A percentile compares a stretch with the other conserved stretches of the same genome.
Conservation (phyloP, 2,797 vertebrate genomes). For the Streptopelia turtur region DNA sequence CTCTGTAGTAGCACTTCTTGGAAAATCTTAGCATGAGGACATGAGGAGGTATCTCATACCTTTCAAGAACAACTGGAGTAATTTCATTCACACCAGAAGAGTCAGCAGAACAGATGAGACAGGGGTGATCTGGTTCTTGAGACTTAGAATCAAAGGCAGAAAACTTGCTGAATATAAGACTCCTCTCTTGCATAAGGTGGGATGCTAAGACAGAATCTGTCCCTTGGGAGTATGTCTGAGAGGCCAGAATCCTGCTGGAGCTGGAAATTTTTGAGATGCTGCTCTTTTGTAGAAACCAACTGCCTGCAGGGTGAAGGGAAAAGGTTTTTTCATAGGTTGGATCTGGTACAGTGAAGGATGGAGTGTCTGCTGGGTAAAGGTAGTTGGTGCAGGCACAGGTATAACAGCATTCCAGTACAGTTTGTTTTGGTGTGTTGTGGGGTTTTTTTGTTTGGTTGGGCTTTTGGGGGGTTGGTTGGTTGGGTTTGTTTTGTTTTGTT, state of each 20-base stretch:
- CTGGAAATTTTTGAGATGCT: not conserved
- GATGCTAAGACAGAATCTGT: not conserved
- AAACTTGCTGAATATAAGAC: not conserved
- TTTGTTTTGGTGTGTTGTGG: too few relatives aligned
- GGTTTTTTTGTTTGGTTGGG: too few relatives aligned
- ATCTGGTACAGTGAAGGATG: not conserved
- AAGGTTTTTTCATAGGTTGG: not conserved
- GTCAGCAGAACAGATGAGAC: not conserved
- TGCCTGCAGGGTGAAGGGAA: not conserved
- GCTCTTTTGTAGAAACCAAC: not conserved
- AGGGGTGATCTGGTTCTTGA: not conserved
- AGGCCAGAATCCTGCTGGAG: not conserved
- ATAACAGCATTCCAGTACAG: not conserved
- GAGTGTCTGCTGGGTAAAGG: not conserved
- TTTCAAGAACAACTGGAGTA: not conserved
- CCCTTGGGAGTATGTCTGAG: not conserved
- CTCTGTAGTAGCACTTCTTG: not conserved
- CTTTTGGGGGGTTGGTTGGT: too few relatives aligned
- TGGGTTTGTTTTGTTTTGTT: accelerated
- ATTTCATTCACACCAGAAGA: not conserved
- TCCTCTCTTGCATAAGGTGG: not conserved
- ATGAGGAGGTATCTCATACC: not conserved
- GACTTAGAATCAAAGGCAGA: not conserved
- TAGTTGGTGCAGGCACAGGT: not conserved
- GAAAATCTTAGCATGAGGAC: not conserved